Percentiles rank a stretch among this genome's conserved stretches.
Conservation (phyloP, 2,888 invertebrate species). For the Aplocera efformata region DNA sequence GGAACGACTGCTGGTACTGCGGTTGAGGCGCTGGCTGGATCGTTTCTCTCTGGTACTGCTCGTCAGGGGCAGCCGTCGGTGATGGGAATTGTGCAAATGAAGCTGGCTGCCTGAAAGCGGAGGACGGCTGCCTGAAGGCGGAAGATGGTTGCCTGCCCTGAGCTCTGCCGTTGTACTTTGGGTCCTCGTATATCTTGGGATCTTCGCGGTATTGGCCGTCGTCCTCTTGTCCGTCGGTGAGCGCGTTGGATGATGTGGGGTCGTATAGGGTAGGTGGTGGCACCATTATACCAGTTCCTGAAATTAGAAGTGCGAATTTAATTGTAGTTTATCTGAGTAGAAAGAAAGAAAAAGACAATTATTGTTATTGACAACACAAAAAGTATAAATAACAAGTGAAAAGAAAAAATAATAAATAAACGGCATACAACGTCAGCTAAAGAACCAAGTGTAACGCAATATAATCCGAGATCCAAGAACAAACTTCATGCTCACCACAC, state of each 20-base stretch:
- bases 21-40: constrained; percentile 36
- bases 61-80: constrained; percentile 27
- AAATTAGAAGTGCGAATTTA: constrained; percentile 15
- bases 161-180: constrained; percentile 76
- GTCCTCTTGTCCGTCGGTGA: constrained; percentile 85
- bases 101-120: constrained; percentile 14
- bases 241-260: constrained; percentile 66
- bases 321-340: too few relatives aligned
- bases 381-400: too few relatives aligned
- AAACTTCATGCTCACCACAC: too few relatives aligned
- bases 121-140: constrained; percentile 41
- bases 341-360: too few relatives aligned
- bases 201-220: constrained; percentile 94
- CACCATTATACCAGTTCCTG: constrained; percentile 86
- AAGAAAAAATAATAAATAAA: too few relatives aligned
- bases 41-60: constrained; percentile 20
- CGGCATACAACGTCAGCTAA: too few relatives aligned
- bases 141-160: constrained; percentile 42
- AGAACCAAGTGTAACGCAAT: too few relatives aligned
- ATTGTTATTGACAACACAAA: too few relatives aligned
- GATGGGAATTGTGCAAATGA: constrained; percentile 46
- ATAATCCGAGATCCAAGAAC: too few relatives aligned
- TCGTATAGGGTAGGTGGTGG: constrained; percentile 88
- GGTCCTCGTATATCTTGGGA: constrained; percentile 88
- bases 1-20: constrained; percentile 37